These are phyloP conservation scores for Cylloceria caligata DNA, from an alignment of 2,888 invertebrate genomes.

Conservation along the genomic window DNA sequence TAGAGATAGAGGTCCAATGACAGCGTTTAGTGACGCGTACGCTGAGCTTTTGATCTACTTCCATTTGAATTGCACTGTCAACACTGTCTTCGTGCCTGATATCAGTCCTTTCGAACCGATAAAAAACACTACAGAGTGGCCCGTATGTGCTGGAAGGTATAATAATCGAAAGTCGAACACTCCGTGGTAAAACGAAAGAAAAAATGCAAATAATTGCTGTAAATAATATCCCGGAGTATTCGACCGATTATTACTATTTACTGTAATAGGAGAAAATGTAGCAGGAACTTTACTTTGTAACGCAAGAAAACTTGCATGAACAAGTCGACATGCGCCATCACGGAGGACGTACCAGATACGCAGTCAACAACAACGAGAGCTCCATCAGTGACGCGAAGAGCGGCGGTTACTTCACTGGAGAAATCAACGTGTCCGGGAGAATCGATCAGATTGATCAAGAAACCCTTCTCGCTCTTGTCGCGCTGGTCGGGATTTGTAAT, in stretches of 20 bases:
- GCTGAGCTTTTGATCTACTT: conserved; percentile 86
- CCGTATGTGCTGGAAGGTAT: conserved; percentile 81
- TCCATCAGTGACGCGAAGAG: conserved; percentile 99
- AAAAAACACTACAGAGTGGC: conserved; percentile 80
- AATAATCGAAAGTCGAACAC: conserved; percentile 26
- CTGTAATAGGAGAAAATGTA: conserved; percentile 47
- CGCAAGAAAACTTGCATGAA: conserved; percentile 62
- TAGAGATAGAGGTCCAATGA: conserved; percentile 93
- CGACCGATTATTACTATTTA: conserved; percentile 25
- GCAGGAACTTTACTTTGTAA: conserved; percentile 64
- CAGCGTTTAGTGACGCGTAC: conserved; percentile 88
- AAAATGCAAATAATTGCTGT: not conserved
- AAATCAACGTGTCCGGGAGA: conserved; percentile 99
- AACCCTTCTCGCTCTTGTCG: conserved; percentile 96
- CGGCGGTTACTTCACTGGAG: conserved; percentile 99
- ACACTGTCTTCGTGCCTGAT: conserved; percentile 85
- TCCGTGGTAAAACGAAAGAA: conserved; percentile 2
- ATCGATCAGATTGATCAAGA: conserved; percentile 99
- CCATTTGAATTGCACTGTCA: conserved; percentile 87
- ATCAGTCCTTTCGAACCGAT: conserved; percentile 67
- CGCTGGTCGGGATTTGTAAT: conserved; percentile 96
- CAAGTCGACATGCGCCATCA: conserved; percentile 67
- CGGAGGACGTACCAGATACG: conserved; percentile 93
- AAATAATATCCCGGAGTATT: conserved; percentile 11
- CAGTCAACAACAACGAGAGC: conserved; percentile 99